Percentiles rank a stretch among this genome's conserved stretches.
Evolutionary conservation across 2,797 vertebrate species (phyloP).

Genomic region (Lycodopsis pacificus): DNA sequence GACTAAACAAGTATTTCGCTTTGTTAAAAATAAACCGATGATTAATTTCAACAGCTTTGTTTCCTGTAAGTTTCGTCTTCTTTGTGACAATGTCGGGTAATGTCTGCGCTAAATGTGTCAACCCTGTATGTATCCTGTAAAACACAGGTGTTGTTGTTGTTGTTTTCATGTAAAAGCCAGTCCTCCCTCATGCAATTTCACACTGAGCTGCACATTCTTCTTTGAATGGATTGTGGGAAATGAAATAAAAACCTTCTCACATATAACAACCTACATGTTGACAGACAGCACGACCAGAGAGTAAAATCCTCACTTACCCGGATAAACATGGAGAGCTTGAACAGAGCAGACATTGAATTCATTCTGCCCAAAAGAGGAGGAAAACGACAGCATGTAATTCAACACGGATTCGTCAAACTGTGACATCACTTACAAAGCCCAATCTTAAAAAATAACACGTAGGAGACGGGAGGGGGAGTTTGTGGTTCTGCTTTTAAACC

Average conservation of each 20-base stretch:
- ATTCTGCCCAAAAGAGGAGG: constrained; percentile 86
- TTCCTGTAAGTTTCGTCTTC: neutral
- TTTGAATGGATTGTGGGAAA: neutral
- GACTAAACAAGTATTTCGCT: neutral
- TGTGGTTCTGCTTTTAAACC: constrained; percentile 12
- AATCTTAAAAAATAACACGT: neutral
- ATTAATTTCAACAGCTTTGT: neutral
- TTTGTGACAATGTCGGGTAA: neutral
- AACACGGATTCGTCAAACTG: constrained; percentile 6
- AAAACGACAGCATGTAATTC: neutral
- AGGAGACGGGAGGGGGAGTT: neutral
- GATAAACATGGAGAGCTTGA: constrained; percentile 97
- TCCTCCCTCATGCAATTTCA: neutral
- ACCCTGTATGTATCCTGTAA: neutral
- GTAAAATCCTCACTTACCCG: constrained; percentile 84
- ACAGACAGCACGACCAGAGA: neutral
- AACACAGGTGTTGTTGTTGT: neutral
- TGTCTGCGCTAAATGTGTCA: neutral
- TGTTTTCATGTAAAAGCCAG: neutral
- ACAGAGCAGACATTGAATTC: constrained; percentile 95
- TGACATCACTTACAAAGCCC: constrained; percentile 17
- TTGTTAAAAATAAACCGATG: neutral
- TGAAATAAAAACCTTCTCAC: constrained; percentile 7
- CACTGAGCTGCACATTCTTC: neutral
- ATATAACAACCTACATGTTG: neutral